Conservation (phyloP, 2,888 invertebrate species). For the Caenorhabditis sp. region DNA sequence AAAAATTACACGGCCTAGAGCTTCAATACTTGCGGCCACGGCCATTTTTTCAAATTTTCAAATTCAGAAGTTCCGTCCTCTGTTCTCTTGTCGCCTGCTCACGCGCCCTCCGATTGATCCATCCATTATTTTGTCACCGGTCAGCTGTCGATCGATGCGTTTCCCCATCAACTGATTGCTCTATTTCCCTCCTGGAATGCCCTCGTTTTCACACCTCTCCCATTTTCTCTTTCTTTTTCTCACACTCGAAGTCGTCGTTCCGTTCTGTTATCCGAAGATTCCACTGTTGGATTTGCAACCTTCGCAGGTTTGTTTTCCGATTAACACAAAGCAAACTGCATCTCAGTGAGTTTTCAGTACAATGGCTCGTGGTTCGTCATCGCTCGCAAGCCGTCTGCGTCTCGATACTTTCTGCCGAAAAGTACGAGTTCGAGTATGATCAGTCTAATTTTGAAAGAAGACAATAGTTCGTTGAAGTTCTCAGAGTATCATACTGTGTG, state of each 20-base stretch:
- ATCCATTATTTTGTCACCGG: slow-evolving; percentile 34
- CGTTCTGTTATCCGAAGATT: slow-evolving; percentile 51
- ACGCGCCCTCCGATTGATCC: slow-evolving; percentile 14
- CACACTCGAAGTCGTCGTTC: slow-evolving; percentile 2
- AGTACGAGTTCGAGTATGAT: slow-evolving; percentile 63
- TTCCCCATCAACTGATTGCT: not conserved
- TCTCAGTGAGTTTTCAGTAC: slow-evolving; percentile 63
- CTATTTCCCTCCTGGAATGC: slow-evolving; percentile 16
- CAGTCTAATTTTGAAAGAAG: slow-evolving; percentile 42
- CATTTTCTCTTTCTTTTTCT: slow-evolving; percentile 15
- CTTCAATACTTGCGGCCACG: too few species aligned
- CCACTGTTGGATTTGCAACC: slow-evolving; percentile 43
- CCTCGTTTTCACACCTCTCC: slow-evolving; percentile 2
- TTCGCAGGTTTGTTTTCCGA: slow-evolving; percentile 23
- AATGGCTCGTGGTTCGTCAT: slow-evolving; percentile 71
- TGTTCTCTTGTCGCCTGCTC: not conserved
- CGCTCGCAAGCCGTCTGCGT: slow-evolving; percentile 59
- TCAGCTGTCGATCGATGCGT: slow-evolving; percentile 44
- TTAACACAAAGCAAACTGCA: too few species aligned
- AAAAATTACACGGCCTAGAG: too few species aligned
- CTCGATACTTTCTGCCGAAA: slow-evolving; percentile 56
- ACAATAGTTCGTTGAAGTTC: slow-evolving; percentile 50
- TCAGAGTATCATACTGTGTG: slow-evolving; percentile 65
- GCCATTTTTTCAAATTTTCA: not conserved
- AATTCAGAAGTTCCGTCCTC: not conserved